Base-by-base conservation (phyloP, 2,888 invertebrate species). In the Selenia dentaria region DNA sequence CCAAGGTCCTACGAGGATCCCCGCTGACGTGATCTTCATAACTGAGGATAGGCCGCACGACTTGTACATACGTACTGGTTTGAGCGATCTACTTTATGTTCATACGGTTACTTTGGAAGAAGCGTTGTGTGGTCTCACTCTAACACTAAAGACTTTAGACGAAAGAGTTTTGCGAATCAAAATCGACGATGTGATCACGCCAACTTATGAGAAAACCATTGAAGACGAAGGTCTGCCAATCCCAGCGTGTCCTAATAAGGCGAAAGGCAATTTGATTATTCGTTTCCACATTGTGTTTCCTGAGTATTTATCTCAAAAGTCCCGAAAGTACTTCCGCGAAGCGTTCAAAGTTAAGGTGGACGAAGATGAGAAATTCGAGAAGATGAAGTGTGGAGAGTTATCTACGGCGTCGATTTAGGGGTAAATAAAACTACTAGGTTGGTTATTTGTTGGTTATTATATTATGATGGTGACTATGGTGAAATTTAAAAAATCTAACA, bases 11-110 rank as follows among this genome's bases (percentile, higher is more conserved):
- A 93, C 94, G 1, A 93, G 93, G 62, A 93, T 94, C 57, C 94
- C 95, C 51, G 95, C 95, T 14, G 96, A 96, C 71, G 93, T 96
- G 0, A 90, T 96, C 49, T 96, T 96, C 67, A 88, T 95, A 40
- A 94, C 93, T 0, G 93, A 94, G 73, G 96, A 96, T 58, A 92
- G 93, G 45, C 93, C 94, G 0, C 94, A 96, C 68, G 92, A 93
- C 0, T 78, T 80, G 0, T 97, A 93, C 74, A 74, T 88, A 20
- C 91, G 95, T 39, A 93, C 94, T 24, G 93, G 93, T 1, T 50
- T 82, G 6, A 92, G 94, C 59, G 93, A 97, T 79, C 85, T 97
- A 24, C 70, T 94, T 5, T 94, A 94, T 74, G 83, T 85, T 0
- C 86, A 91, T 35, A 76, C 88, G 2, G 91, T 96, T 31, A 90